These are phyloP conservation scores for Hedya salicella DNA, from an alignment of 2,888 invertebrate species.

Conservation along the genomic window DNA sequence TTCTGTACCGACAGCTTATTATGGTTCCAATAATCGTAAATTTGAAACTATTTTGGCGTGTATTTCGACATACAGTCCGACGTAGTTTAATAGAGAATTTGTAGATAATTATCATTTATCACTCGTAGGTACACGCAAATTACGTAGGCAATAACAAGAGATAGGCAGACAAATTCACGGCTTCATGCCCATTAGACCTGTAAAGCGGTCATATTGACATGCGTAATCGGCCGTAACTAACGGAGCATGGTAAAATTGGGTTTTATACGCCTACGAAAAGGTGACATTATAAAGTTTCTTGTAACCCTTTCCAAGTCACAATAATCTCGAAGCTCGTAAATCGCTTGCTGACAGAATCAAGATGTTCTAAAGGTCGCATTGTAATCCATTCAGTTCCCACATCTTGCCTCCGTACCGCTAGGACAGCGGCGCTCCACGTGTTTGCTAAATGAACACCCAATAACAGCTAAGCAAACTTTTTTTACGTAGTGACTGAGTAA, in stretches of 20 bases:
- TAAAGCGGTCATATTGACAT: too few relatives aligned
- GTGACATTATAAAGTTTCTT: too few relatives aligned
- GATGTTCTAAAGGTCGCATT: conserved; percentile 16
- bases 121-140: too few relatives aligned
- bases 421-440: conserved; percentile 26
- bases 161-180: too few relatives aligned
- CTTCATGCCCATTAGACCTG: too few relatives aligned
- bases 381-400: conserved; percentile 2
- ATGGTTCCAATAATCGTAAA: conserved; percentile 22
- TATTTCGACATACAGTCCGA: too few relatives aligned
- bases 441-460: conserved; percentile 36
- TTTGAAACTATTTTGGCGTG: conserved; percentile 8
- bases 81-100: too few relatives aligned
- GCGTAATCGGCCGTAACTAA: too few relatives aligned
- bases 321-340: conserved; percentile 3
- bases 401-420: conserved; percentile 6
- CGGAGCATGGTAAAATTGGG: too few relatives aligned
- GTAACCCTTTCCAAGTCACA: too few relatives aligned
- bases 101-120: conserved; percentile 9
- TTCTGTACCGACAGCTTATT: conserved; percentile 29
- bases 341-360: conserved; percentile 12
- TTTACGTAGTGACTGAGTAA: conserved; percentile 2
- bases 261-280: too few relatives aligned
- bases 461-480: conserved; percentile 32
- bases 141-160: too few relatives aligned